phyloP scores from a whole-genome alignment of 2,888 invertebrate genomes.

The Sylvicola cinctus region DNA sequence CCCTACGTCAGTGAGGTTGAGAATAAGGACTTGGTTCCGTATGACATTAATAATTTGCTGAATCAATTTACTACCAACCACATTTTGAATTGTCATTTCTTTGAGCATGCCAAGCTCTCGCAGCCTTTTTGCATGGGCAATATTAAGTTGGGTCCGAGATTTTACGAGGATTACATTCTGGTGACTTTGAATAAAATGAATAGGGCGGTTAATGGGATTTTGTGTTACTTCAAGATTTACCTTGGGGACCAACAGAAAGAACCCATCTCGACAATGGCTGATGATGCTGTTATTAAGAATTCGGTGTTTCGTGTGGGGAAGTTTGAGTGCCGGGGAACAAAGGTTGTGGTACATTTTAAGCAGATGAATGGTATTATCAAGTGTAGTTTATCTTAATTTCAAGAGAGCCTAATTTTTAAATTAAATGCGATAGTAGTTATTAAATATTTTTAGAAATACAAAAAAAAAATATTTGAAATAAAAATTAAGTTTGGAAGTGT shows the following conservation, averaged over 20 bases:
- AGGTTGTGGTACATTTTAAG: background rate
- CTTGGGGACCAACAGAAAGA: background rate
- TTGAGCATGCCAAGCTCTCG: conserved; percentile 2
- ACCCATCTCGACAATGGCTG: conserved; percentile 2
- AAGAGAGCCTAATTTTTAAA: no score
- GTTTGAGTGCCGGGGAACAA: background rate
- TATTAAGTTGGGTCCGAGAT: background rate
- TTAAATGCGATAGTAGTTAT: no score
- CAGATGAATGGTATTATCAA: background rate
- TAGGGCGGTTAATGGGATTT: background rate
- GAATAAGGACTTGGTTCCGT: conserved; percentile 30
- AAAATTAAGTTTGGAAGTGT: no score
- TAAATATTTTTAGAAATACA: no score
- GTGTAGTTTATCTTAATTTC: background rate
- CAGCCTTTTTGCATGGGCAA: conserved; percentile 1
- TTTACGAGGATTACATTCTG: background rate
- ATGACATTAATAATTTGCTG: conserved; percentile 2
- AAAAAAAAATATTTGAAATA: no score
- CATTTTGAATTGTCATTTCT: background rate
- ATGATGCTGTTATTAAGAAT: conserved; percentile 1
- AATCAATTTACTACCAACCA: conserved; percentile 3
- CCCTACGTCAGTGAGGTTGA: conserved; percentile 33
- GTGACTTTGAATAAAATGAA: background rate
- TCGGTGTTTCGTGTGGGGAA: background rate
- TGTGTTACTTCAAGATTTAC: conserved; percentile 2